These are phyloP conservation scores for Cotesia chilonis DNA, from an alignment of 1,140 invertebrate species.

Conservation along the genomic window DNA sequence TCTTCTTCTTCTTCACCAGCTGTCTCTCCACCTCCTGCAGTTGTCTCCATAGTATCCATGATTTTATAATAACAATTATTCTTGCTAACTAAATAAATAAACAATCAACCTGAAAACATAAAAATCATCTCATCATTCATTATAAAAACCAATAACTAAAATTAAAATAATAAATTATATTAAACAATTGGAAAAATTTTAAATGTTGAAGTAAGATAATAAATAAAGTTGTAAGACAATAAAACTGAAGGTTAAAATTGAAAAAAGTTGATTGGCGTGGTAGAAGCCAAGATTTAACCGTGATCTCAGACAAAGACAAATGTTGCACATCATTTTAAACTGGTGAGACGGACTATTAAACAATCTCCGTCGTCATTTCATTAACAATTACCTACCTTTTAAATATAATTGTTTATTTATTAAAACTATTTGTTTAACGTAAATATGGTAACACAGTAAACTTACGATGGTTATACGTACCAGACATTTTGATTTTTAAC, in stretches of 20 bases:
- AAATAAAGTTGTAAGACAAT: neutral
- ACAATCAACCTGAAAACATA: conserved; percentile 30
- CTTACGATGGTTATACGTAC: too few relatives aligned
- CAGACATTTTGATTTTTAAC: too few relatives aligned
- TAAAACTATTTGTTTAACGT: too few relatives aligned
- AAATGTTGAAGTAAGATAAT: neutral
- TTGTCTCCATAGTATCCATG: conserved; percentile 42
- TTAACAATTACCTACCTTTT: neutral
- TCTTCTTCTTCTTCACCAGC: conserved; percentile 50
- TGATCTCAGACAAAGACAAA: conserved; percentile 61
- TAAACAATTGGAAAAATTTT: neutral
- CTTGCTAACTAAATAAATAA: too few relatives aligned
- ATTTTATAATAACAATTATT: conserved; percentile 21
- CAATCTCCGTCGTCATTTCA: too few relatives aligned
- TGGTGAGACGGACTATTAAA: conserved; percentile 49
- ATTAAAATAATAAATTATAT: neutral
- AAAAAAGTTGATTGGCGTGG: conserved; percentile 56
- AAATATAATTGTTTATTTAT: neutral
- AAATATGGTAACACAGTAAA: too few relatives aligned
- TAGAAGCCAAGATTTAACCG: conserved; percentile 60
- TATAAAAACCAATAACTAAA: neutral
- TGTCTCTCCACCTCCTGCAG: neutral
- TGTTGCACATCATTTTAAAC: conserved; percentile 42
- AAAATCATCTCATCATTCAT: neutral
- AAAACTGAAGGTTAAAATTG: neutral